phyloP scores from a whole-genome alignment of 2,888 invertebrate genomes.

The Luperina nickerlii region DNA sequence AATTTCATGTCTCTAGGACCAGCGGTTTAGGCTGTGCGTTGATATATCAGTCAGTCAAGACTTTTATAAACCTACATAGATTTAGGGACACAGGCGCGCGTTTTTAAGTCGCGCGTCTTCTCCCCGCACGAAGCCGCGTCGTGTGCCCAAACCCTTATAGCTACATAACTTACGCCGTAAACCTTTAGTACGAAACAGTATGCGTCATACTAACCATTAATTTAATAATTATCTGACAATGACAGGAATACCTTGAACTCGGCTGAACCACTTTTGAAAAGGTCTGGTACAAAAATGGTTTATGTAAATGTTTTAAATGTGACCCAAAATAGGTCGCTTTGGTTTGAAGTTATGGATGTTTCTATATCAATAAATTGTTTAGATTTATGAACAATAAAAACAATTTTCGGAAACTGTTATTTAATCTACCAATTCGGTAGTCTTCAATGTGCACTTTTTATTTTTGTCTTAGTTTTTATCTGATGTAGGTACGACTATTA shows the following conservation, averaged over 20 bases:
- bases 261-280: constrained; percentile 53
- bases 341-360: neutral
- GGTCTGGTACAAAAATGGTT: constrained; percentile 14
- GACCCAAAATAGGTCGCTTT: constrained; percentile 1
- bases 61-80: neutral
- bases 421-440: too few relatives aligned
- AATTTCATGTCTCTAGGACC: too few relatives aligned
- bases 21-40: too few relatives aligned
- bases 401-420: too few relatives aligned
- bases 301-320: constrained; percentile 18
- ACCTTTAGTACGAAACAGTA: constrained; percentile 34
- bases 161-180: constrained; percentile 18
- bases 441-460: too few relatives aligned
- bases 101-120: neutral
- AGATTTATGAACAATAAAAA: too few relatives aligned
- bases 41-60: too few relatives aligned
- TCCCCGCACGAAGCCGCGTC: neutral
- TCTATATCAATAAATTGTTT: too few relatives aligned
- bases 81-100: too few relatives aligned
- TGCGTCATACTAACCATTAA: constrained; percentile 53
- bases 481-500: too few relatives aligned
- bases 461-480: too few relatives aligned
- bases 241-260: constrained; percentile 51
- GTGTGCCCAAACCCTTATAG: constrained; percentile 20
- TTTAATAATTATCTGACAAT: constrained; percentile 53